phyloP scores from a whole-genome alignment of 2,888 invertebrate genomes.

The Digitonthophagus gazella region DNA sequence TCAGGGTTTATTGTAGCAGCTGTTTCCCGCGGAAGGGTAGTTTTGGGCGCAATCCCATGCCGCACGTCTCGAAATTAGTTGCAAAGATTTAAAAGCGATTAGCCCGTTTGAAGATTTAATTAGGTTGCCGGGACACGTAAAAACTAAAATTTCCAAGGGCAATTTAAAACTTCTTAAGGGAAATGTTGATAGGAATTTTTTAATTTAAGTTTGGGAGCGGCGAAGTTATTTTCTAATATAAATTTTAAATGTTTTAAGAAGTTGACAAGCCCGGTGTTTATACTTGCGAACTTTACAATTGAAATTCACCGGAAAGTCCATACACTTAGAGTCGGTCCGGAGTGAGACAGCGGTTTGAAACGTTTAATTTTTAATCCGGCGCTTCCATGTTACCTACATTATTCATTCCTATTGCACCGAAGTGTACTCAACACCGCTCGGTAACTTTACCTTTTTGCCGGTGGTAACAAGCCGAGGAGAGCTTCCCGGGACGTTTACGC shows the following conservation, averaged over 20 bases:
- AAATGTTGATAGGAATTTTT: background rate
- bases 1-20: background rate
- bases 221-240: slow-evolving; percentile 10
- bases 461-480: background rate
- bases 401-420: background rate
- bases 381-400: background rate
- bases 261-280: slow-evolving; percentile 5
- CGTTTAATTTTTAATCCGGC: background rate
- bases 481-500: background rate
- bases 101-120: background rate
- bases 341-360: background rate
- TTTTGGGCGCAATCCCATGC: background rate
- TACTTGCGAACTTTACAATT: slow-evolving; percentile 4
- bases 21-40: background rate
- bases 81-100: background rate
- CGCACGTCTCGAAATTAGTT: background rate
- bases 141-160: background rate
- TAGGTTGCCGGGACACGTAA: background rate
- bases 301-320: background rate
- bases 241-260: slow-evolving; percentile 10
- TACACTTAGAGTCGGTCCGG: background rate
- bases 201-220: background rate
- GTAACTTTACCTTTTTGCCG: background rate
- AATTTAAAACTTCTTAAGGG: background rate
- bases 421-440: background rate